Conservation (phyloP, 2,113 vertebrate genomes). For the Ellobius talpinus region DNA sequence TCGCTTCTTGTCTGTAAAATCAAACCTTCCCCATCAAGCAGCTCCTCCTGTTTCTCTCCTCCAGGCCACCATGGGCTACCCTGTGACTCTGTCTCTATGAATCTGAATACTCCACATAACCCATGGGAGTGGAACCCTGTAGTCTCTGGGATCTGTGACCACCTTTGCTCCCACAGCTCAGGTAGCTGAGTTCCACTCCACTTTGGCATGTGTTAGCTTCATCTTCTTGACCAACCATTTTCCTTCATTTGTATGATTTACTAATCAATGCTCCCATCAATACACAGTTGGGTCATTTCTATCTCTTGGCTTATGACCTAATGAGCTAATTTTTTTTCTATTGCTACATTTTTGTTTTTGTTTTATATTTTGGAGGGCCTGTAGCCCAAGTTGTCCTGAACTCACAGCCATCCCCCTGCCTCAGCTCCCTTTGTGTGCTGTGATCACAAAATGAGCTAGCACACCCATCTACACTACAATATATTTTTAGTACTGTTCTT, state of each 20-base stretch:
- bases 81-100: accelerated
- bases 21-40: neutral
- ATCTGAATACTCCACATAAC: accelerated
- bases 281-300: neutral
- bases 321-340: neutral
- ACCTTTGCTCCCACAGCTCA: neutral
- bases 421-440: neutral
- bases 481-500: too few relatives aligned
- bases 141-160: neutral
- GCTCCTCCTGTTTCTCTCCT: too few relatives aligned
- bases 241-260: accelerated
- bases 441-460: neutral
- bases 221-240: neutral
- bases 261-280: neutral
- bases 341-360: neutral
- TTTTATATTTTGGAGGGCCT: neutral
- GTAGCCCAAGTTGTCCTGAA: neutral
- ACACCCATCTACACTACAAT: neutral
- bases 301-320: neutral
- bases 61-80: accelerated
- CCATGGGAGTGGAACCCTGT: accelerated
- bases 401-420: neutral
- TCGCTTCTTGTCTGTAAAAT: neutral
- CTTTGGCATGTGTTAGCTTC: accelerated
- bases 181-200: accelerated